Evolutionary conservation across 2,113 vertebrate species (phyloP), one percentile per base, ranked within the genome.

Genomic region (Ploceus nigricollis): DNA sequence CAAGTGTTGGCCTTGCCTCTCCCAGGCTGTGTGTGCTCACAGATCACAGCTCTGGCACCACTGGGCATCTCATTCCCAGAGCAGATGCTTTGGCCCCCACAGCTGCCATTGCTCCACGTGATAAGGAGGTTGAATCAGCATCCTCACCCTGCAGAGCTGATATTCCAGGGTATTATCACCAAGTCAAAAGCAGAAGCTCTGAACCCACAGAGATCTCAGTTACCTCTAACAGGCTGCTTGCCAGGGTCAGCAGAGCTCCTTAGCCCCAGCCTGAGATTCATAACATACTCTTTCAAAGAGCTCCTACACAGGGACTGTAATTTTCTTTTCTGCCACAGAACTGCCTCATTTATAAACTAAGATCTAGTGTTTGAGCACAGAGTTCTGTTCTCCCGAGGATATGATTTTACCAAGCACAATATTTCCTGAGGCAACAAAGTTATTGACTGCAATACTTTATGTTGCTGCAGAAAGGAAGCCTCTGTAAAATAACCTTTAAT

Each of bases 11-110:
- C 1, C 0, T 19, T 56, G 28, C 37, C 31, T 44, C 27, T 48
- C 10, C 48, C 33, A 50, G 35, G 7, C 57, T n/a, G 44, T 27
- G 15, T 4, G 19, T 18, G 9, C 20, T 69, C n/a, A 20, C 24
- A 61, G 13, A 6, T 13, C 0, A 0, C 17, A 75, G 5, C 20
- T 70, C 56, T 81, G 42, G 12, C 42, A n/a, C 22, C 0, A 0
- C 50, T 61, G 45, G 11, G 22, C 37, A 17, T 27, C 54, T 65
- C 33, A 10, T 40, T 81, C 28, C 50, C 42, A 61, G 37, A 31
- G 13, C 1, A 4, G 33, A 75, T 21, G 14, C 28, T 71, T 64
- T 69, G 21, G 8, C 6, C 15, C 57, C 27, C 51, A 15, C 2
- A 3, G 10, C 37, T 72, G 14, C n/a, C 45, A 25, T 11, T 61